Evolutionary conservation across 1,140 invertebrate genomes (phyloP).

Genomic region (Condylostylus longicornis): DNA sequence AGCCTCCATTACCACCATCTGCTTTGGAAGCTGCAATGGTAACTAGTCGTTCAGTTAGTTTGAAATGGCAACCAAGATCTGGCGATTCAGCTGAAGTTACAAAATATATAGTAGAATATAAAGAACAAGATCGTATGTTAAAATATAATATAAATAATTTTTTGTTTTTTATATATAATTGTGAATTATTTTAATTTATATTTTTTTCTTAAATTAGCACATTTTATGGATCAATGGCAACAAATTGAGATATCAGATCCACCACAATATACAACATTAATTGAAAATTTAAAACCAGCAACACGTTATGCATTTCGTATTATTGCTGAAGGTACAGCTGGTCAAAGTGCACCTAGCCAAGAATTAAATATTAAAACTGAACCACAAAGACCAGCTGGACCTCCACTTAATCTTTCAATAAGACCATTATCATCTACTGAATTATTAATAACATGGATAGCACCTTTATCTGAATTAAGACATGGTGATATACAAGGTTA

Average conservation of each 20-base stretch:
- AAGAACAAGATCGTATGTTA: conserved; percentile 41
- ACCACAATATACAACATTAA: conserved; percentile 42
- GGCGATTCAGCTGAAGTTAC: conserved; percentile 52
- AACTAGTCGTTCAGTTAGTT: conserved; percentile 50
- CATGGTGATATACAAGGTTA: conserved; percentile 62
- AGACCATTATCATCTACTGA: conserved; percentile 59
- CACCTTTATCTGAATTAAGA: conserved; percentile 47
- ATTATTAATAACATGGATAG: conserved; percentile 60
- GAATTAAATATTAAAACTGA: conserved; percentile 53
- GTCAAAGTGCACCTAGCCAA: conserved; percentile 53
- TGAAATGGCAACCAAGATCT: conserved; percentile 59
- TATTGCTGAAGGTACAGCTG: conserved; percentile 59
- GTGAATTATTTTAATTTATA: not conserved
- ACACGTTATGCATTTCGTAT: conserved; percentile 60
- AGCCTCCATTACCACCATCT: conserved; percentile 54
- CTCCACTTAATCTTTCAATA: conserved; percentile 53
- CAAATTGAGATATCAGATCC: conserved; percentile 48
- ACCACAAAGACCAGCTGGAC: conserved; percentile 60
- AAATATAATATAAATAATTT: not conserved
- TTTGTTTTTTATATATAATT: not conserved
- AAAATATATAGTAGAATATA: conserved; percentile 58
- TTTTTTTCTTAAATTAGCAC: conserved; percentile 8
- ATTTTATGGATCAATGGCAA: conserved; percentile 43
- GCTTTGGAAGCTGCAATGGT: conserved; percentile 51
- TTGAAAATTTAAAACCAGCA: conserved; percentile 60